Base-by-base conservation (phyloP, 2,797 vertebrate genomes). In the Acropternis orthonyx region DNA sequence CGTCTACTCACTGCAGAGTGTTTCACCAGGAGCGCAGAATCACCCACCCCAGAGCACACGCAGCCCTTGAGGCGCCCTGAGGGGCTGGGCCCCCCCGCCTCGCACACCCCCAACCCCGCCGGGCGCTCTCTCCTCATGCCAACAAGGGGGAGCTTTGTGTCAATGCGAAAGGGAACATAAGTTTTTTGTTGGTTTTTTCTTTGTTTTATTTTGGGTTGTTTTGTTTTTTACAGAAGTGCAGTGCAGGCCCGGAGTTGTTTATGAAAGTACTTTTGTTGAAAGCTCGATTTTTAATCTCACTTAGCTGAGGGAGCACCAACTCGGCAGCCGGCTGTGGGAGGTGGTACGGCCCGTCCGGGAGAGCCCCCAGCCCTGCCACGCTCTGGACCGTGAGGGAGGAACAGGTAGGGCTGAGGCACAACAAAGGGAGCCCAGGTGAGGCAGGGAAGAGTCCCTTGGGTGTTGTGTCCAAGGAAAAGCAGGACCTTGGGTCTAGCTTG, bases 161-260 rank as follows among this genome's bases (percentile, higher is more conserved):
- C 28, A 8, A 0, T 1, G 10, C 7, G 15, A 32, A 20, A 76
- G 27, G 27, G 14, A 4, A 2, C 23, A n/a, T 2, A 10, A 19
- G 4, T 22, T 34, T 44, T 14, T 6, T 8, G 20, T 20, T 27
- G 23, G 4, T 22, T 34, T 44, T 18, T 6, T 8, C 14, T 20
- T 41, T 41, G 41, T 41, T 41, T 41, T 41, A 39, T 39, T 39
- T 39, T 39, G 39, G 39, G 39, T 26, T 49, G 14, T 37, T 10
- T 28, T 18, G 32, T 24, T 27, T 36, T 52, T 28, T 2, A 6
- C 9, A 4, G 7, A 37, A 80, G 15, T 12, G 23, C 48, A 17
- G 14, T 39, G 32, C 59, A 37, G 44, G 44, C 52, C 21, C 71
- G 10, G 18, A 4, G 3, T 48, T 44, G 56, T 55, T 76, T 22